phyloP scores from a whole-genome alignment of 2,888 invertebrate species.

The Colletes collaris region DNA sequence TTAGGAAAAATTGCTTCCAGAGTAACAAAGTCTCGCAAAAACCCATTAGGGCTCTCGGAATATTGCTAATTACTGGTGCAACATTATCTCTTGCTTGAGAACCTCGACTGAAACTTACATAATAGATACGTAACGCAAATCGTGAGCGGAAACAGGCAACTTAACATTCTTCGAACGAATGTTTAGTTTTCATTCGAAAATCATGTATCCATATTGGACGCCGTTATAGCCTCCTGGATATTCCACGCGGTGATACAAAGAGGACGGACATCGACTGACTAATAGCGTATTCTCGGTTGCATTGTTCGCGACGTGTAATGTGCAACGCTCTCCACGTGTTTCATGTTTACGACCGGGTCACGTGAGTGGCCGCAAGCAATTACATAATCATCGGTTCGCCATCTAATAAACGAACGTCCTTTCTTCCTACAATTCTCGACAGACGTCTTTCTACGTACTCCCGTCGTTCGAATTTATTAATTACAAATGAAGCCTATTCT shows the following conservation, averaged over 20 bases:
- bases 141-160: conserved; percentile 32
- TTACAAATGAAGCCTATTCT: too few relatives aligned
- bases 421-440: conserved; percentile 46
- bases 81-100: conserved; percentile 7
- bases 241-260: not conserved
- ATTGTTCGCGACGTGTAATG: conserved; percentile 14
- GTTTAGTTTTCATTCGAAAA: conserved; percentile 31
- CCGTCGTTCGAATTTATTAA: not conserved
- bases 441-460: conserved; percentile 31
- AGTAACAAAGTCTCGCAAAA: not conserved
- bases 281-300: conserved; percentile 33
- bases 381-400: conserved; percentile 55
- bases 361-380: conserved; percentile 43
- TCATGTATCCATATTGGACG: conserved; percentile 15
- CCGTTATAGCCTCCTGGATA: conserved; percentile 1
- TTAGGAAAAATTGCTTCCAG: not conserved
- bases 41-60: conserved; percentile 10
- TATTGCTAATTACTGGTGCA: conserved; percentile 23
- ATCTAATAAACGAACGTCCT: conserved; percentile 55
- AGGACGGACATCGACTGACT: conserved; percentile 20
- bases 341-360: conserved; percentile 52
- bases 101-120: conserved; percentile 21
- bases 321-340: conserved; percentile 36
- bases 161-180: conserved; percentile 2
- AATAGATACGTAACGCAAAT: conserved; percentile 38